phyloP scores from a whole-genome alignment of 2,888 invertebrate species.

The Aporophyla nigra region DNA sequence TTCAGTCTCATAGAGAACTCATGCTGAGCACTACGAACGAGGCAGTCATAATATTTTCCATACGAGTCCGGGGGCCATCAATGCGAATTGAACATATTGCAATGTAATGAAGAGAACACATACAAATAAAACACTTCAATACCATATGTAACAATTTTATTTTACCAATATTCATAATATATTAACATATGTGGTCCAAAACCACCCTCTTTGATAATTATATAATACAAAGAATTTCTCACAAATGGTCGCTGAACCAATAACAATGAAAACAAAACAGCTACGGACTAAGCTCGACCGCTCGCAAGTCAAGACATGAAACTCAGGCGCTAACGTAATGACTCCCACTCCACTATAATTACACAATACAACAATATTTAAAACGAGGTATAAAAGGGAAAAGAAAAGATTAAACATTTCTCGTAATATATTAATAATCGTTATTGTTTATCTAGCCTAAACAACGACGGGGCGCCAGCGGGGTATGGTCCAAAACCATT shows the following conservation, averaged over 20 bases:
- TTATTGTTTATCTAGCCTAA: slow-evolving; percentile 77
- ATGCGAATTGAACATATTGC: background rate
- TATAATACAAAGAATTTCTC: slow-evolving; percentile 90
- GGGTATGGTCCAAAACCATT: slow-evolving; percentile 41
- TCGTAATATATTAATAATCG: slow-evolving; percentile 84
- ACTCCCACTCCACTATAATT: slow-evolving; percentile 76
- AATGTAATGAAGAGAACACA: background rate
- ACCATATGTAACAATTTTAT: slow-evolving; percentile 91
- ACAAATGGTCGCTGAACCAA: slow-evolving; percentile 87
- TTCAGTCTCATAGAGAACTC: no score
- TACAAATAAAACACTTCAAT: slow-evolving; percentile 73
- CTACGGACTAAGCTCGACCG: slow-evolving; percentile 79
- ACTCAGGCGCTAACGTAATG: slow-evolving; percentile 77
- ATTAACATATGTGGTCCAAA: slow-evolving; percentile 90
- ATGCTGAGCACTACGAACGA: no score
- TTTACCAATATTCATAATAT: slow-evolving; percentile 91
- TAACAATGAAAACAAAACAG: slow-evolving; percentile 88
- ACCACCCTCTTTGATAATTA: slow-evolving; percentile 90
- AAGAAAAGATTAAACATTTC: slow-evolving; percentile 82
- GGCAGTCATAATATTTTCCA: no score
- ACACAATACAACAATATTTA: slow-evolving; percentile 80
- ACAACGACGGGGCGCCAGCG: slow-evolving; percentile 75
- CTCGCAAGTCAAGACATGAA: slow-evolving; percentile 77
- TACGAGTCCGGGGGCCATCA: no score
- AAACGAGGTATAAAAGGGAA: slow-evolving; percentile 86